A percentile compares a stretch with the other conserved stretches of the same genome.
phyloP scores from a whole-genome alignment of 2,113 vertebrate species.

The Mobula birostris region DNA sequence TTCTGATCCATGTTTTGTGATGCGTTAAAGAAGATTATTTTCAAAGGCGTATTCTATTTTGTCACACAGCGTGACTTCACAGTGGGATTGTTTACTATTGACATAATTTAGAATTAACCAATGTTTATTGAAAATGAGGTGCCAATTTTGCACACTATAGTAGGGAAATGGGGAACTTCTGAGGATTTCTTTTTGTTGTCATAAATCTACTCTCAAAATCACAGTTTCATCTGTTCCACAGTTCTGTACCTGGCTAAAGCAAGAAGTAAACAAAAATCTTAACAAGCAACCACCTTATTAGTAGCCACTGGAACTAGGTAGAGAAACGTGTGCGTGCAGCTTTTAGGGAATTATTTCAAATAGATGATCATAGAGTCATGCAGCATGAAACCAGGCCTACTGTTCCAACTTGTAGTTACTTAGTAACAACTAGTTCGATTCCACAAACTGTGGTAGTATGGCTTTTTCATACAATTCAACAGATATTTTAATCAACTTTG shows the following conservation, averaged over 20 bases:
- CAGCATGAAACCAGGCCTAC: too few species aligned
- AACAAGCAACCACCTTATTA: not conserved
- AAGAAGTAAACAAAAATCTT: not conserved
- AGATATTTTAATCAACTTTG: not conserved
- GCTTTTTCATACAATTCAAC: not conserved
- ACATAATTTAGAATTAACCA: not conserved
- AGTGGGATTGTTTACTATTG: not conserved
- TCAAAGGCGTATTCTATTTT: constrained; percentile 40
- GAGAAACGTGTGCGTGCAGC: not conserved
- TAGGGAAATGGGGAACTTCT: not conserved
- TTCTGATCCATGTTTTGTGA: constrained; percentile 9
- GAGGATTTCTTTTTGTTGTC: not conserved
- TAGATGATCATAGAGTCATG: not conserved
- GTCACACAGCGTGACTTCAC: not conserved
- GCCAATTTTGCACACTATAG: not conserved
- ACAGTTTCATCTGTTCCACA: not conserved
- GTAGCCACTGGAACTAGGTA: not conserved
- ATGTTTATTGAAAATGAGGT: not conserved
- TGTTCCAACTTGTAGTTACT: not conserved
- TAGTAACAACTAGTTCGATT: not conserved
- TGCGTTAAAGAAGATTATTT: not conserved
- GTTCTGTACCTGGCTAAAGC: not conserved
- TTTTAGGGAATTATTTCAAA: not conserved
- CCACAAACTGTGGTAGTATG: not conserved
- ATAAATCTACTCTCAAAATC: not conserved